Evolutionary conservation across 2,797 vertebrate species (phyloP).

Genomic region (Pantherophis alleghaniensis): DNA sequence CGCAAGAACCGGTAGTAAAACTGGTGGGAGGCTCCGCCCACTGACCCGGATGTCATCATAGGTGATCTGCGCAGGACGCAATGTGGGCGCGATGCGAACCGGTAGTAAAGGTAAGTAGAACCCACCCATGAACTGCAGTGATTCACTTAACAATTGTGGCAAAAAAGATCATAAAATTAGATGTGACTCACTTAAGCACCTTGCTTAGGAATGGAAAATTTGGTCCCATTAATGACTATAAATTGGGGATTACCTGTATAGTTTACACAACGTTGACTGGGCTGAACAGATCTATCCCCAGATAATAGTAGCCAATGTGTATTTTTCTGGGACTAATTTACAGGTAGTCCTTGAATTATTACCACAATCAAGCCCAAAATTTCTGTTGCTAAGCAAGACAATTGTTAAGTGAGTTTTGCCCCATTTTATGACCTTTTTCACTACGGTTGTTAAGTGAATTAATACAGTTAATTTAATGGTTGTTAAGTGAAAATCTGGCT

Average conservation of each 20-base stretch:
- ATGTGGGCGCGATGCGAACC: no score
- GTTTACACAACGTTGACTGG: background rate
- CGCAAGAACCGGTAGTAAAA: no score
- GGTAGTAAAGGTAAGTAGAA: no score
- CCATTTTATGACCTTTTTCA: background rate
- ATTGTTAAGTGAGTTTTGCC: background rate
- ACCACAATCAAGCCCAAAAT: background rate
- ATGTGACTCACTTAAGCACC: background rate
- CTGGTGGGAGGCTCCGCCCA: no score
- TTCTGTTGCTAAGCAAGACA: background rate
- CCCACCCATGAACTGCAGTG: background rate
- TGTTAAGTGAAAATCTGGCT: background rate
- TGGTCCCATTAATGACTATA: background rate
- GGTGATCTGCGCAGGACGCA: no score
- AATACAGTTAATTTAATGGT: background rate
- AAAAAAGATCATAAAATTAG: background rate
- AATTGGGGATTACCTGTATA: background rate
- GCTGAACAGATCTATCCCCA: background rate
- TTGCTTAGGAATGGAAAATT: background rate
- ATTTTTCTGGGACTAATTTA: background rate
- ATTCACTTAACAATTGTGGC: background rate
- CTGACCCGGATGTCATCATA: no score
- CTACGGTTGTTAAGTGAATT: background rate
- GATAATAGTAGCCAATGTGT: background rate
- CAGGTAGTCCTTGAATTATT: background rate